phyloP scores from a whole-genome alignment of 2,113 vertebrate species.

The Xiphorhynchus elegans region DNA sequence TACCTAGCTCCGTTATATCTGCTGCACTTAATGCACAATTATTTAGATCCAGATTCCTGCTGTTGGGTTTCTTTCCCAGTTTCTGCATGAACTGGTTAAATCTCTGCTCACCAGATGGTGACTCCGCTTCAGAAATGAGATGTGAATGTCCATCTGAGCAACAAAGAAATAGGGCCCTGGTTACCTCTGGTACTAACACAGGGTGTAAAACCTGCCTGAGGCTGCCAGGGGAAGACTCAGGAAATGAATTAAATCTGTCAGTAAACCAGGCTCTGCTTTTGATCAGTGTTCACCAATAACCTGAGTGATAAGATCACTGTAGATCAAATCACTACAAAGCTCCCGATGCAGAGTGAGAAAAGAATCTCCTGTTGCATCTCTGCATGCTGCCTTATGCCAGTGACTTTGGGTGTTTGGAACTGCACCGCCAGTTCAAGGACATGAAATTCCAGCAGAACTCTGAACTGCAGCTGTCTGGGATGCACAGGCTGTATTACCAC shows the following conservation, averaged over 20 bases:
- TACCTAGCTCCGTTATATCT: conserved; percentile 81
- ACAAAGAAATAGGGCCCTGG: not conserved
- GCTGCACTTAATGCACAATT: conserved; percentile 79
- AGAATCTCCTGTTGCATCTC: not conserved
- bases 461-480: not conserved
- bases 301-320: not conserved
- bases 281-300: not conserved
- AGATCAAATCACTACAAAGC: not conserved
- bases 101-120: conserved; percentile 68
- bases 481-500: not conserved
- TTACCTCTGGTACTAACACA: not conserved
- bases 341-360: not conserved
- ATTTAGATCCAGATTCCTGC: conserved; percentile 75
- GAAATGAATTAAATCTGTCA: not conserved
- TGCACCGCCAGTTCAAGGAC: not conserved
- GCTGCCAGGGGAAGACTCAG: not conserved
- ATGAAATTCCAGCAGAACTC: not conserved
- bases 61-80: conserved; percentile 76
- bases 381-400: not conserved
- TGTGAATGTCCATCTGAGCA: conserved; percentile 36
- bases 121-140: conserved; percentile 19
- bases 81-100: conserved; percentile 80
- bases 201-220: not conserved
- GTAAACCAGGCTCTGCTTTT: not conserved
- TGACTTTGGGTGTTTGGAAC: not conserved